Percentiles rank a stretch among this genome's conserved stretches.
phyloP scores from a whole-genome alignment of 2,113 vertebrate genomes.

The Sigmodon hispidus region DNA sequence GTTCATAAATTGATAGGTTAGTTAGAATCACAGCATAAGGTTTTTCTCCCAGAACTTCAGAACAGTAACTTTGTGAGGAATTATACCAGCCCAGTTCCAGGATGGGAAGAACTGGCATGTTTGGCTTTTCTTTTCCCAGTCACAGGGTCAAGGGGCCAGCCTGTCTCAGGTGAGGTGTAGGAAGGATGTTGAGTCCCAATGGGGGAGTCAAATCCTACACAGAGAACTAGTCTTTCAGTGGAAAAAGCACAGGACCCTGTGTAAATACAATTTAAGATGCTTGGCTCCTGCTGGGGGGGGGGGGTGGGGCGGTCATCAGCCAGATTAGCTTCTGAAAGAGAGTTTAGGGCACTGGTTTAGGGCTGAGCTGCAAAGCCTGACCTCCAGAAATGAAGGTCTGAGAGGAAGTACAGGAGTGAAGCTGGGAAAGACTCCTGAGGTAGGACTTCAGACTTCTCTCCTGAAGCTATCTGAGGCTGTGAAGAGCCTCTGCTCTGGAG shows the following conservation, averaged over 20 bases:
- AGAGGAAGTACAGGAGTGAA: background rate
- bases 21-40: background rate
- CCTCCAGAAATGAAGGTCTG: no score
- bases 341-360: background rate
- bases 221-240: background rate
- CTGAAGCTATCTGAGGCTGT: background rate
- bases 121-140: background rate
- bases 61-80: background rate
- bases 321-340: background rate
- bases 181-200: no score
- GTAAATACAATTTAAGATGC: background rate
- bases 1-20: background rate
- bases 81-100: background rate
- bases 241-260: no score
- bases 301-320: no score
- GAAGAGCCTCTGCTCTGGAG: background rate
- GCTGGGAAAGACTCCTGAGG: background rate
- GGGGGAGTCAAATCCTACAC: no score
- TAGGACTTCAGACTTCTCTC: background rate
- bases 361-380: no score
- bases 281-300: background rate
- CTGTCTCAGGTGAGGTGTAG: background rate
- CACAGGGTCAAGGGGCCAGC: background rate
- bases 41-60: background rate
- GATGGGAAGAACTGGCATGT: background rate